Base-by-base conservation (phyloP, 2,113 vertebrate genomes). In the Falco punctatus region DNA sequence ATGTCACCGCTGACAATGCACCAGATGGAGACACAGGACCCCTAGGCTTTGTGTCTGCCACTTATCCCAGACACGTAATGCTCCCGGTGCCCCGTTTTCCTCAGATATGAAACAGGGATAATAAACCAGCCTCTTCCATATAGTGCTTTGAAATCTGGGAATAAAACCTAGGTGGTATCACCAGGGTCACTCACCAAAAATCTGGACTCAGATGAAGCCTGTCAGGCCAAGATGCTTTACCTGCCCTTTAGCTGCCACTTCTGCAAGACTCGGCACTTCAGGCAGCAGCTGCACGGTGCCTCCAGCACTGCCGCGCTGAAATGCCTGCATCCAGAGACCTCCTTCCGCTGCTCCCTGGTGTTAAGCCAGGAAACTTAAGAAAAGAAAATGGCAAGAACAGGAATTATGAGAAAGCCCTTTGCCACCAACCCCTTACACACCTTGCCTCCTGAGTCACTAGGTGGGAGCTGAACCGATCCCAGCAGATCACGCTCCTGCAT, bases 221-320 rank as follows among this genome's bases (percentile, higher is more conserved):
- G 14, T 75, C 61, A 46, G 86, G 51, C 54, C 91, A 67, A 46
- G 70, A 9, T 13, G 42, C 55, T 90, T 74, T 5, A 44, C n/a
- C 33, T 62, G 73, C 18, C 14, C 64, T 77, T 77, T 10, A 20
- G 65, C 28, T 61, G 75, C 28, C 2, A 3, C 69, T 78, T 48
- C 90, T 66, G 44, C 38, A 13, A 44, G 59, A 20, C 19, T 33
- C 52, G 32, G 62, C 27, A 6, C 42, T 33, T 33, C 9, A 38
- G n/a, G 51, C 74, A 71, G 64, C 38, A 81, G 70, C 64, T 48
- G 74, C n/a, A 14, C 2, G 5, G 48, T 44, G 15, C 58, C 26
- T 87, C 35, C n/a, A 21, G 66, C 83, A 46, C 28, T 2, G 0
- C 18, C 1, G 8, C 2, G 1, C 55, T n/a, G 51, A 38, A 67